Evolutionary conservation across 2,888 invertebrate species (phyloP).

Genomic region (Rhabditoides inermis): DNA sequence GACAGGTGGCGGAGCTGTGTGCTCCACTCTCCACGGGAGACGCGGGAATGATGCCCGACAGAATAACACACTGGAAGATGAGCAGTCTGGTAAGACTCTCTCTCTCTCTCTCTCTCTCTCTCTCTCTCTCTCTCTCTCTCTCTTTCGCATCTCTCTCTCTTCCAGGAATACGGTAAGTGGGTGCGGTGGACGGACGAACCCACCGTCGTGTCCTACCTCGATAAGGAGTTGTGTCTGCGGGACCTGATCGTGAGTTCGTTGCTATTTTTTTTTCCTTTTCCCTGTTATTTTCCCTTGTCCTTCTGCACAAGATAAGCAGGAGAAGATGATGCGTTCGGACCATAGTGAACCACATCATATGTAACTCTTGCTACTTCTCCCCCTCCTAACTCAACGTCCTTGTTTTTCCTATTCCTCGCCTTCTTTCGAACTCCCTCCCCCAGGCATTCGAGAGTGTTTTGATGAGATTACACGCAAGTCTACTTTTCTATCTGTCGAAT

Average conservation of each 20-base stretch:
- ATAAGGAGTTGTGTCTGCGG: conserved; percentile 24
- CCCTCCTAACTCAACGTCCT: not conserved
- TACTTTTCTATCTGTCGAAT: not conserved
- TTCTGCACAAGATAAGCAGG: not conserved
- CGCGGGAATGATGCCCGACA: no score
- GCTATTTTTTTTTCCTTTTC: not conserved
- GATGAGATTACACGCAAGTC: not conserved
- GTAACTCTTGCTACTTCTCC: no score
- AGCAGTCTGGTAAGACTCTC: no score
- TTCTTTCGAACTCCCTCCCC: no score
- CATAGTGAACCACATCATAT: no score
- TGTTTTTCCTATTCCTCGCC: not conserved
- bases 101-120: not conserved
- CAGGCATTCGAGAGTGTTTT: not conserved
- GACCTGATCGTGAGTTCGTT: conserved; percentile 19
- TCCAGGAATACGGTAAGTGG: conserved; percentile 3
- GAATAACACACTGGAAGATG: no score
- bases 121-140: not conserved
- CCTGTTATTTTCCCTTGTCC: not conserved
- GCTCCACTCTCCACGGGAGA: no score
- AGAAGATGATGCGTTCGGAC: no score
- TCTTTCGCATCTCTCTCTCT: not conserved
- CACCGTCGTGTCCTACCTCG: conserved; percentile 21
- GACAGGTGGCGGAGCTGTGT: no score
- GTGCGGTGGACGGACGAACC: conserved; percentile 30